Percentiles rank a stretch among this genome's conserved stretches.
phyloP scores from a whole-genome alignment of 2,888 invertebrate species.

The Myathropa florea region DNA sequence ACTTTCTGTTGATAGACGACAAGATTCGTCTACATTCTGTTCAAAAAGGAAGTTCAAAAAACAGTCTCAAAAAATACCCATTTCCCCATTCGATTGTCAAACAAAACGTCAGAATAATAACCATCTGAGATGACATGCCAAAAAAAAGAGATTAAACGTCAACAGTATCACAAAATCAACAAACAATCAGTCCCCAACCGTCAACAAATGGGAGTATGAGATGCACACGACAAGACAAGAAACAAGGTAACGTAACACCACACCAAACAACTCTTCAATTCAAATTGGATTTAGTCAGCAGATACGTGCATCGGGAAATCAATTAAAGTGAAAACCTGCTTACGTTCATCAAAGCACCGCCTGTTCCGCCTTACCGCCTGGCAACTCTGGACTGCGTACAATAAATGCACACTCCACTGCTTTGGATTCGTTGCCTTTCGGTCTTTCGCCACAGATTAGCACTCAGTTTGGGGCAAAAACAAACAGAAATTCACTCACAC shows the following conservation, averaged over 20 bases:
- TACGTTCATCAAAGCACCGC: slow-evolving; percentile 5
- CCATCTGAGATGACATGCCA: background rate
- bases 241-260: background rate
- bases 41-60: too few relatives aligned
- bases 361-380: background rate
- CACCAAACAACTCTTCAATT: background rate
- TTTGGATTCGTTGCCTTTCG: background rate
- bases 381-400: slow-evolving; percentile 32
- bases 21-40: too few relatives aligned
- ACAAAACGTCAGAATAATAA: background rate
- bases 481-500: slow-evolving; percentile 21
- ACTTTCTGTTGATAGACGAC: too few relatives aligned
- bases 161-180: background rate
- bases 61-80: background rate
- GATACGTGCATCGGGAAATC: background rate
- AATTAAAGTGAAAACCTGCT: slow-evolving; percentile 4
- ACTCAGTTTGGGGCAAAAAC: slow-evolving; percentile 14
- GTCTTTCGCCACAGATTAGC: slow-evolving; percentile 27
- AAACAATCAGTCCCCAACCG: background rate
- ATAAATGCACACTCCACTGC: slow-evolving; percentile 1
- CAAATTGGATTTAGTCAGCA: background rate
- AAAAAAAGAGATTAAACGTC: background rate
- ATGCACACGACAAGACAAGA: background rate
- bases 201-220: background rate
- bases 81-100: background rate